Evolutionary conservation across 2,888 invertebrate genomes (phyloP), one percentile per base, ranked within the genome.

Genomic region (Phyllotreta cruciferae): DNA sequence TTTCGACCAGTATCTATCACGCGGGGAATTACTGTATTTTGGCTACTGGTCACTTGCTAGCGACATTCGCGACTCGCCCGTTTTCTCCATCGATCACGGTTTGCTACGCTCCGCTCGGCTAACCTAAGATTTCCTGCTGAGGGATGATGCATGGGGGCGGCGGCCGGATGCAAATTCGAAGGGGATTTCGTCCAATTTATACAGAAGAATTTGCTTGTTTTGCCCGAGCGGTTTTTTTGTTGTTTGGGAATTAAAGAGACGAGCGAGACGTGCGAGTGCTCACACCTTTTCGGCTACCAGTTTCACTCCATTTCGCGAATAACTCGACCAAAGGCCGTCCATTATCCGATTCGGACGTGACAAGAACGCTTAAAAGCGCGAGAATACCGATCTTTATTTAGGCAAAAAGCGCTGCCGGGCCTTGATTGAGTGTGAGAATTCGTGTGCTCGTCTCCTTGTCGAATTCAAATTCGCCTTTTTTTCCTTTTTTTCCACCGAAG

Each of bases 31-130:
- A 78, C 76, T 66, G 76, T 73, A 72, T 75, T 78, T 70, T 74
- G 78, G 78, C 78, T 78, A 76, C 76, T 79, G 80, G 79, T 80
- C 79, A 79, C 78, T 80, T 79, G 79, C 78, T 77, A 77, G 75
- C 71, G 75, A 78, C 78, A 76, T 75, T 75, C 75, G 75, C 76
- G 75, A 73, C 73, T 73, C 73, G 64, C 62, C 66, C 60, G 67
- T 66, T 64, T 67, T 58, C 56, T 63, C 56, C 64, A 68, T 68
- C 68, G 66, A 68, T 68, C 68, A 68, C 66, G 56, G 58, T n/a
- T 37, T n/a, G 14, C 24, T 37, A 36, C 13, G 47, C 14, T 45
- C 13, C 47, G 13, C 38, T 37, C 49, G 49, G 35, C 49, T 47
- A 11, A 47, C 14, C 47, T 47, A 47, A 47, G 47, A 47, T 47